Conservation (phyloP, 2,113 vertebrate species). For the Chaenogobius annularis region DNA sequence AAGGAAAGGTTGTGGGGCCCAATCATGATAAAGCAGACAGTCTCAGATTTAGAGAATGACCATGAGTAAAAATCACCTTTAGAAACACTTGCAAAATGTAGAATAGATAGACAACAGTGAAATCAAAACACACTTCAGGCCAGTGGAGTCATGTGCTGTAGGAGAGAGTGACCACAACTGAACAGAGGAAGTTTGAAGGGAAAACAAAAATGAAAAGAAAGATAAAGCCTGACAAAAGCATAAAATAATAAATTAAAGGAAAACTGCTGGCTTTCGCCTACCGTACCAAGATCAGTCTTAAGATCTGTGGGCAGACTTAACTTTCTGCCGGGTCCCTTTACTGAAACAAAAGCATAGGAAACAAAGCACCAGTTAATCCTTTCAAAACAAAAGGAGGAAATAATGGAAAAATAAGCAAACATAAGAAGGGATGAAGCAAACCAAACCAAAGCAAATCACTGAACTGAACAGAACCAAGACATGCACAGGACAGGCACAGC, state of each 20-base stretch:
- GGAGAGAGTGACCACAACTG: conserved; percentile 54
- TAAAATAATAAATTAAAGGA: conserved; percentile 64
- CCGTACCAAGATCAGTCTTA: conserved; percentile 99
- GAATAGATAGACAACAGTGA: conserved; percentile 41
- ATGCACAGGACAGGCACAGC: conserved; percentile 64
- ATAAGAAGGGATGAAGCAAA: conserved; percentile 13
- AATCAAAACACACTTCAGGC: conserved; percentile 50
- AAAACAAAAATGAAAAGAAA: conserved; percentile 41
- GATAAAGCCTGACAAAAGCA: conserved; percentile 55
- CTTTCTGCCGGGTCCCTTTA: conserved; percentile 98
- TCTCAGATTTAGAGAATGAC: conserved; percentile 66
- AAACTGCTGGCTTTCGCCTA: conserved; percentile 93
- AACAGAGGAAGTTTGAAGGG: conserved; percentile 41
- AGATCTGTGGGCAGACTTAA: conserved; percentile 99
- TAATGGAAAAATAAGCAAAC: conserved; percentile 37
- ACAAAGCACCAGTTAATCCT: conserved; percentile 90
- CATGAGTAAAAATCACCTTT: conserved; percentile 75
- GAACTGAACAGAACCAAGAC: conserved; percentile 50
- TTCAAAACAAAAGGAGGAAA: conserved; percentile 55
- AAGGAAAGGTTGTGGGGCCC: conserved; percentile 62
- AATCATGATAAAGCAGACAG: conserved; percentile 62
- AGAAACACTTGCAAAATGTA: conserved; percentile 84
- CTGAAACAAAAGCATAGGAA: conserved; percentile 99
- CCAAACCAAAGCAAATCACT: conserved; percentile 35
- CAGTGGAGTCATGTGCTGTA: conserved; percentile 50